Base-by-base conservation (phyloP, 2,888 invertebrate genomes). In the Criorhina ranunculi region DNA sequence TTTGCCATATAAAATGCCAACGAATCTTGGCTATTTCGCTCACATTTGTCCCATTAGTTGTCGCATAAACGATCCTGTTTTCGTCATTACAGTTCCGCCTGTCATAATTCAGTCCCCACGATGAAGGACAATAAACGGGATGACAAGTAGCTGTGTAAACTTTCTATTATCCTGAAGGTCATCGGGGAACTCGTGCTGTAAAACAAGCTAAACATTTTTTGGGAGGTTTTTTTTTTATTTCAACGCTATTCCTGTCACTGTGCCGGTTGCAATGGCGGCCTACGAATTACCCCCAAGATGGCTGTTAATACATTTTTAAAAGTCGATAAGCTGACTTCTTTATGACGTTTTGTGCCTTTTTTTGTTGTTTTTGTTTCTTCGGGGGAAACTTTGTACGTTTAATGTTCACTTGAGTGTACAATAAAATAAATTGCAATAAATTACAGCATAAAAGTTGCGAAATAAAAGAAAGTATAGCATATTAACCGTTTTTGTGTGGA, bases 391-490 rank as follows among this genome's bases (percentile, higher is more conserved):
- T 64, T 53, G 44, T 70, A 37, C 70, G 55, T 40, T 82, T 78
- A 72, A 78, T 79, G 73, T 78, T 79, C 62, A 83, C 79, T 75
- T 73, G 83, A 83, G 79, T 78, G 83, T 83, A 62, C 79, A 64
- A 73, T 69, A 79, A 79, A 79, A 72, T 62, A 75, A 75, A 79
- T 67, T 69, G 62, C 69, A 83, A 83, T 83, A 83, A 79, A 83
- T 83, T 62, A 64, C 49, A 31, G 42, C 42, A 46, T 73, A 57
- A 57, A 73, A 67, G 72, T 57, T 67, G 17, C 17, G 62, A 79
- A 73, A 79, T 83, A 83, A 79, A 79, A 83, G 66, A 72, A 53
- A 75, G 53, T 55, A 77, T 53, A 49, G 57, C 76, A 42, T 59
- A 59, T 51, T 51, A 67, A 57, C 46, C 17, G 15, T 17, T 12